These are phyloP conservation scores for Daphoenositta chrysoptera DNA, from an alignment of 2,113 vertebrate species.

Conservation along the genomic window DNA sequence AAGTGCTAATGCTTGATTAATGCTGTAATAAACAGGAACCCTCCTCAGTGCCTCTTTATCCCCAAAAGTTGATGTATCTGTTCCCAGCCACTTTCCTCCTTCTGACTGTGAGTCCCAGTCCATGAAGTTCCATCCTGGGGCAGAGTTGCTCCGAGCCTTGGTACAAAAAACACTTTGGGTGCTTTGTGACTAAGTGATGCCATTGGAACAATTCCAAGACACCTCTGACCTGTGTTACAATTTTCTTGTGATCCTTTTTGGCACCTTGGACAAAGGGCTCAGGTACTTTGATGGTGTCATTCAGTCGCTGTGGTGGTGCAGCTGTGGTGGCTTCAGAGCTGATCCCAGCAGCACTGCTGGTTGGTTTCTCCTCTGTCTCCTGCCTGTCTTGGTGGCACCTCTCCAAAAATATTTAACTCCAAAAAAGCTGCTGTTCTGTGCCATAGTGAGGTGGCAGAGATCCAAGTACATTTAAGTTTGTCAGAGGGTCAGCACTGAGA, in stretches of 20 bases:
- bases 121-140: neutral
- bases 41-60: neutral
- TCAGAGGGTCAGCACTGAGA: neutral
- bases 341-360: neutral
- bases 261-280: neutral
- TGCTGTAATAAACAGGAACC: conserved; percentile 2
- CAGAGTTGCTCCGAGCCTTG: neutral
- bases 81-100: neutral
- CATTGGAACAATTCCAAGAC: neutral
- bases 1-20: neutral
- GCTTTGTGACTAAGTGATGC: neutral
- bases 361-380: neutral
- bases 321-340: neutral
- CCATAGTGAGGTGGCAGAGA: neutral
- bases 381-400: neutral
- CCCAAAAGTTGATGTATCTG: neutral
- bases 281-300: neutral
- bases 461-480: neutral
- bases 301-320: neutral
- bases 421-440: neutral
- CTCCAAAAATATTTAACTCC: neutral
- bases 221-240: neutral
- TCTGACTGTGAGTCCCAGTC: neutral
- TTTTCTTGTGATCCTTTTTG: neutral
- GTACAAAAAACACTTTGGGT: neutral